Evolutionary conservation across 2,113 vertebrate species (phyloP).

Genomic region (Gorsachius goisagi): DNA sequence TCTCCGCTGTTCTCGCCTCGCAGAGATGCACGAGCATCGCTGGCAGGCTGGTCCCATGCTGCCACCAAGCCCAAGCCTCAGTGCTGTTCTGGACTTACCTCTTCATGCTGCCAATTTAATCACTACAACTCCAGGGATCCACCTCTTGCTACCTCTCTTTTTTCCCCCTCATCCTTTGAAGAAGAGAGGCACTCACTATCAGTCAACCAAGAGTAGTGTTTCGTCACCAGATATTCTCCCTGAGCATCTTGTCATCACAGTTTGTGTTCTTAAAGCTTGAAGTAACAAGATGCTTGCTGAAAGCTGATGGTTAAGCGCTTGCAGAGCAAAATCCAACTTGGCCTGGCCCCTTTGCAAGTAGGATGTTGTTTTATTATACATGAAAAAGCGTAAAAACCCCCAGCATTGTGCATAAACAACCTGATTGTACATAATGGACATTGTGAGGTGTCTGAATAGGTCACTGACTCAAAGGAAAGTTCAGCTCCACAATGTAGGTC

Average conservation of each 20-base stretch:
- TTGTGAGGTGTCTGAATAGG: slow-evolving; percentile 62
- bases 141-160: not conserved
- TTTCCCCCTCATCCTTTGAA: not conserved
- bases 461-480: slow-evolving; percentile 45
- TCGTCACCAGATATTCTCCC: not conserved
- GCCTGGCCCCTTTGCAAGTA: not conserved
- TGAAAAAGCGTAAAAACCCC: not conserved
- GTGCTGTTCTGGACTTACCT: not conserved
- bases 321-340: rapidly evolving
- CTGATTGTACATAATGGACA: slow-evolving; percentile 43
- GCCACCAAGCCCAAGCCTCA: not conserved
- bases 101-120: not conserved
- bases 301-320: not conserved
- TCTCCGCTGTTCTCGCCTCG: not conserved
- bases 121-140: not conserved
- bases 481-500: slow-evolving; percentile 22
- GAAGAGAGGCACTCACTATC: not conserved
- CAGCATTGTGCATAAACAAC: slow-evolving; percentile 9
- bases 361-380: not conserved
- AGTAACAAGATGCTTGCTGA: not conserved
- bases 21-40: not conserved
- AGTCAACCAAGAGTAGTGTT: not conserved
- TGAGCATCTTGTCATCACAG: not conserved
- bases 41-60: not conserved
- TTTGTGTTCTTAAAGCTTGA: not conserved